Evolutionary conservation across 1,140 invertebrate species (phyloP), one percentile per base, ranked within the genome.

Genomic region (Eurytemora carolleeae): DNA sequence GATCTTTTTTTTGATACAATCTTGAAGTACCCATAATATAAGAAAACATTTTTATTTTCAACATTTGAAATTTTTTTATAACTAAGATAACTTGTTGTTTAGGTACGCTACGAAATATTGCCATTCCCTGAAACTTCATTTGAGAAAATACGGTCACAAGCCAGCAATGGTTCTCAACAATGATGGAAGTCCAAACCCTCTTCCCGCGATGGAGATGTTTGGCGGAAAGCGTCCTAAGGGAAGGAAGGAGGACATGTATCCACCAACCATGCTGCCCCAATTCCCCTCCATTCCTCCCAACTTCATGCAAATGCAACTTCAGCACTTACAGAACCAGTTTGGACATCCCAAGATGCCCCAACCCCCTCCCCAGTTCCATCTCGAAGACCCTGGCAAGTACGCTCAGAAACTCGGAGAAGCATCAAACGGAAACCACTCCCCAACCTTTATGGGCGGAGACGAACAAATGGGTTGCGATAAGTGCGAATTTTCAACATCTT

Each of bases 81-180:
- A n/a, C n/a, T n/a, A n/a, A n/a, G n/a, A n/a, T n/a, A n/a, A n/a
- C n/a, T n/a, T n/a, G n/a, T n/a, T n/a, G n/a, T n/a, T n/a, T n/a
- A n/a, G n/a, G n/a, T n/a, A 98, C 70, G 90, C 87, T 1, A 96
- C 93, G 0, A 99, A 99, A 71, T 98, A 98, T 70, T 95, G 89
- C 67, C 95, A 99, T 74, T 92, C 88, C 24, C 74, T 99, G 0
- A 99, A 98, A 69, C 77, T 95, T 0, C 96, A 99, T 72, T 71
- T 98, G 17, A 76, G 88, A 1, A 98, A 98, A 70, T 92, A 94
- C 68, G 73, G 77, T 31, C 93, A 98, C 70, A 80, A 82, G 65
- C 86, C 89, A 0, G 84, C 82, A 0, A 82, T 85, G 74, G 86
- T 91, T 3, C 71, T 92, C 1, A 90, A 93, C 67, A 77, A 84